Base-by-base conservation (phyloP, 2,888 invertebrate species). In the Phrixothrix hirtus region DNA sequence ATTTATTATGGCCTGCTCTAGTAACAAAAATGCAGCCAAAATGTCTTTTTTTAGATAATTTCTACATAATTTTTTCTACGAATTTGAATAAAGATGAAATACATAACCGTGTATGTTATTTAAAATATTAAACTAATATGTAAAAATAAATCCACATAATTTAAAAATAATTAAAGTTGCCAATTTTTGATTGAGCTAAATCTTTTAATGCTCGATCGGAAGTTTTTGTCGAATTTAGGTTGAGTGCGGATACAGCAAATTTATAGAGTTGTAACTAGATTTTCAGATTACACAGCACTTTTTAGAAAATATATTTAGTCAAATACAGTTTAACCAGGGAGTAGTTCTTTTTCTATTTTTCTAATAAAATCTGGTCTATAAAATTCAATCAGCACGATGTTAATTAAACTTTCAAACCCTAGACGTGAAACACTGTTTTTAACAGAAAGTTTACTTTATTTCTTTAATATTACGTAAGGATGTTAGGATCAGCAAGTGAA, bases 181-280 rank as follows among this genome's bases (percentile, higher is more conserved):
- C 60, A 65, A 66, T 65, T 59, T 65, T 66, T 58, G 60, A 50
- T 43, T 44, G 58, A 55, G 55, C 60, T 62, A 51, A 62, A 60
- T 59, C 56, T 64, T 66, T 62, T 63, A 61, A 64, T 64, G 63
- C 60, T 63, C 57, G 60, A 55, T 64, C 59, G 56, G 62, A 61
- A 62, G 58, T 66, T 66, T 66, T 66, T 63, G 62, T 56, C 43
- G 46, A 49, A 61, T 55, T 53, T 55, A 55, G 57, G 46, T 53
- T 43, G 62, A 58, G 55, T 58, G 63, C 62, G 59, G 55, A 60
- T 59, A 51, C 55, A 59, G 60, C 61, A 54, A 52, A 61, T 59
- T 62, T 62, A 58, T 51, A 54, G 43, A 57, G 50, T 56, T 53
- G 48, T 45, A 45, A 42, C 45, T 25, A 6, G 14, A 38, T 37